Base-by-base conservation (phyloP, 2,797 vertebrate genomes). In the Propithecus deckenii region DNA sequence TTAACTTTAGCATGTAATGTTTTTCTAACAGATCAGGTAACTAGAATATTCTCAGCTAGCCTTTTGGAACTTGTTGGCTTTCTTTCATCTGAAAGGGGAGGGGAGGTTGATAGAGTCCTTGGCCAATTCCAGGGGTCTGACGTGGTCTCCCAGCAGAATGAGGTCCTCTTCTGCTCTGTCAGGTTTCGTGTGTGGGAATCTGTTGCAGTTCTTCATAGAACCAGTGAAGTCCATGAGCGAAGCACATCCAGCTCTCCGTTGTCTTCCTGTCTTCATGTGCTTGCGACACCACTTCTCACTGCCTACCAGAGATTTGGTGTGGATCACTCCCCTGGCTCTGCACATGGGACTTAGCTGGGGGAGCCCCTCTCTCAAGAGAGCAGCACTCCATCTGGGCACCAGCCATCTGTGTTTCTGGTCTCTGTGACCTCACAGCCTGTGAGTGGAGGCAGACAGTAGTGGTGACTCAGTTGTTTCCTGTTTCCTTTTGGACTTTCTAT, bases 381-480 rank as follows among this genome's bases (percentile, higher is more conserved):
- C 28, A 30, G 22, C 7, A 43, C 63, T 9, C 35, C 81, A 20
- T 4, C 11, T 5, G 55, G 65, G 35, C 52, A 30, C 74, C 2
- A 2, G 28, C 25, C 41, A 4, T 28, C 32, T 23, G 41, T 8
- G 41, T 38, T 46, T 41, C 84, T 30, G 41, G 32, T 28, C 52
- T 10, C 52, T 15, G 13, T 1, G 7, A 14, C 55, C 65, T 12
- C 22, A 8, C 0, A 0, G 7, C 6, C n/a, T 22, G 50, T 25
- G 28, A 28, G 3, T 6, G 55, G 65, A 72, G 35, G 63, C 46
- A 23, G 46, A 43, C 30, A 4, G 38, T 5, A 12, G 63, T 0
- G 5, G 55, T 11, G 7, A 14, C 52, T 5, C 52, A 2, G 20
- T 43, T 55, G 35, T 20, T 23, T n/a, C 28, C 14, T n/a, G 3